phyloP scores from a whole-genome alignment of 2,888 invertebrate species.

The Antitype chi region DNA sequence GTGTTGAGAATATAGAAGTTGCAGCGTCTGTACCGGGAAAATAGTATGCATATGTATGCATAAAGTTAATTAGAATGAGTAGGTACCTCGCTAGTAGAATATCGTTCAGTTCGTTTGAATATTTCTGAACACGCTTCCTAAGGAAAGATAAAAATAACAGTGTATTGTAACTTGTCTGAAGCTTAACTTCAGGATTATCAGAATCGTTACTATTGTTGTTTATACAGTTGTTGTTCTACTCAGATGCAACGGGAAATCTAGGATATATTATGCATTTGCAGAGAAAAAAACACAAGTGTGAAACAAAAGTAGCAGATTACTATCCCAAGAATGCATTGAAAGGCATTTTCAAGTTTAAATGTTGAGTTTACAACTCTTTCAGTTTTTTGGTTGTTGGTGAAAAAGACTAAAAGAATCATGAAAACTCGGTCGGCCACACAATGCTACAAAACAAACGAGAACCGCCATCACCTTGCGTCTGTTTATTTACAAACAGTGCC shows the following conservation, averaged over 20 bases:
- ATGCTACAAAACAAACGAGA: conserved; percentile 40
- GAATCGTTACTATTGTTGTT: background rate
- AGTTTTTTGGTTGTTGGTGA: background rate
- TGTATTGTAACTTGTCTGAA: background rate
- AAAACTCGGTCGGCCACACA: conserved; percentile 20
- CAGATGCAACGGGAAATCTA: background rate
- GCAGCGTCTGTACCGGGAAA: conserved; percentile 28
- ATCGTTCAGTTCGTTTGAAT: conserved; percentile 2
- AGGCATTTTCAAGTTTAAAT: background rate
- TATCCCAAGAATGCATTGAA: background rate
- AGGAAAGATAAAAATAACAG: conserved; percentile 7
- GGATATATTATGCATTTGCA: background rate
- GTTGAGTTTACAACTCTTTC: background rate
- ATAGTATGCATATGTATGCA: conserved; percentile 52
- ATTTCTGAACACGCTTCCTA: background rate
- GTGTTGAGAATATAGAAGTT: conserved; percentile 77
- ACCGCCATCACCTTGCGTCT: conserved; percentile 45
- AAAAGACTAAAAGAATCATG: background rate
- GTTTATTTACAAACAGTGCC: conserved; percentile 68
- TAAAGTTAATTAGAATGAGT: conserved; percentile 58
- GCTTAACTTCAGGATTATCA: background rate
- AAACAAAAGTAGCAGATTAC: background rate
- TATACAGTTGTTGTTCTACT: background rate
- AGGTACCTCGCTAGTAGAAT: background rate
- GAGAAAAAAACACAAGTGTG: background rate